phyloP scores from a whole-genome alignment of 1,140 invertebrate species.

The Heliconius congener region DNA sequence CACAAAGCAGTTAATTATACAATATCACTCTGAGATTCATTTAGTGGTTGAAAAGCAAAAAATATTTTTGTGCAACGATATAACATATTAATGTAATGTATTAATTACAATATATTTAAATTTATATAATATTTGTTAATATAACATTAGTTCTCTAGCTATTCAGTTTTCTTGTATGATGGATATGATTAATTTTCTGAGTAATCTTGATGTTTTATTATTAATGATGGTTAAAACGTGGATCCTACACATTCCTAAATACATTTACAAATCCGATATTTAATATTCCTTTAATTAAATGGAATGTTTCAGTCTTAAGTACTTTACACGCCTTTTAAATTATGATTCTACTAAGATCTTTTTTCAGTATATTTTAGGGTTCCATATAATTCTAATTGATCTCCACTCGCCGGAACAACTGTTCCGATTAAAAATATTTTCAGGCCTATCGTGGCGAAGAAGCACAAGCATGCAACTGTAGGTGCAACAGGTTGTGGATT shows the following conservation, averaged over 20 bases:
- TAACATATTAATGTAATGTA: constrained; percentile 5
- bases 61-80: constrained; percentile 3
- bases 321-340: constrained; percentile 44
- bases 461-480: too few relatives aligned
- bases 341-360: constrained; percentile 27
- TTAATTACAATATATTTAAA: neutral
- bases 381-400: neutral
- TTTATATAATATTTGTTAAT: neutral
- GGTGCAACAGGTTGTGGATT: too few relatives aligned
- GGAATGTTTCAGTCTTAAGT: constrained; percentile 77
- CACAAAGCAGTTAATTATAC: neutral
- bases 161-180: neutral
- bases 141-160: neutral
- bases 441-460: too few relatives aligned
- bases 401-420: too few relatives aligned
- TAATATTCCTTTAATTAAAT: constrained; percentile 44
- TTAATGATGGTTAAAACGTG: neutral
- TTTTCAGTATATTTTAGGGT: constrained; percentile 1
- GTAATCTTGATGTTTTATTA: neutral
- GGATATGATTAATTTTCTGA: neutral
- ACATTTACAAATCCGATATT: constrained; percentile 3
- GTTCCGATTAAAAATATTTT: too few relatives aligned
- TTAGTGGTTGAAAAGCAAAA: neutral
- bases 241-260: constrained; percentile 7
- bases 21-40: constrained; percentile 5